A percentile compares a stretch with the other conserved stretches of the same genome.
Conservation (phyloP, 92 coral and sea anemone genomes). For the Epizoanthus illoricatus region DNA sequence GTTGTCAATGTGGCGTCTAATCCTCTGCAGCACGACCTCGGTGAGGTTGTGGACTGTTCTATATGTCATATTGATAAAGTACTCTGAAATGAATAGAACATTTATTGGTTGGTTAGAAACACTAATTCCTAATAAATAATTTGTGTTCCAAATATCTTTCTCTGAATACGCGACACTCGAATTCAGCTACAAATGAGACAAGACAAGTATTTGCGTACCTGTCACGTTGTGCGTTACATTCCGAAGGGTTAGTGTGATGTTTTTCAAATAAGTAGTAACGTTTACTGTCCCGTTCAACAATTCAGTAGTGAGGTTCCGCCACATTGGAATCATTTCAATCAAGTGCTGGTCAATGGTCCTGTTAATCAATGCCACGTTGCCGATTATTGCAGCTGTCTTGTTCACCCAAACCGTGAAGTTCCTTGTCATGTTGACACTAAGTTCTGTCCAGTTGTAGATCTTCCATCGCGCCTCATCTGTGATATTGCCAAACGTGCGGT, state of each 20-base stretch:
- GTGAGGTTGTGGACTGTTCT: constrained; percentile 45
- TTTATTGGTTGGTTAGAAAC: no score
- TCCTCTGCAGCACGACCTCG: constrained; percentile 35
- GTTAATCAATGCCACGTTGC: constrained; percentile 47
- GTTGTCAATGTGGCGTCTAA: constrained; percentile 34
- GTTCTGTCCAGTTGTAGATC: constrained; percentile 30
- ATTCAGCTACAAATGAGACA: no score
- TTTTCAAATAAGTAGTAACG: constrained; percentile 27
- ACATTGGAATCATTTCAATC: constrained; percentile 45
- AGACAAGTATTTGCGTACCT: not conserved
- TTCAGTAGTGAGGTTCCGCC: constrained; percentile 44
- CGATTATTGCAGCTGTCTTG: constrained; percentile 47
- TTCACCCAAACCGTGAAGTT: constrained; percentile 54
- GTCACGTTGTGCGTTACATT: constrained; percentile 64
- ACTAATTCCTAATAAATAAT: no score
- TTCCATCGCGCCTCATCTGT: constrained; percentile 10
- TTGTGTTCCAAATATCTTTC: no score
- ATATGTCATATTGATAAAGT: constrained; percentile 50
- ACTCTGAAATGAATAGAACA: constrained; percentile 35
- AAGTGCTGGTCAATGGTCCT: constrained; percentile 48
- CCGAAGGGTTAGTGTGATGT: constrained; percentile 44
- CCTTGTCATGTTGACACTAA: constrained; percentile 36
- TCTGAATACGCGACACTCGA: no score
- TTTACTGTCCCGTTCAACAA: constrained; percentile 50
- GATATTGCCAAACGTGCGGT: constrained; percentile 39